Conservation (phyloP, 2,113 vertebrate genomes). For the Gavia stellata region DNA sequence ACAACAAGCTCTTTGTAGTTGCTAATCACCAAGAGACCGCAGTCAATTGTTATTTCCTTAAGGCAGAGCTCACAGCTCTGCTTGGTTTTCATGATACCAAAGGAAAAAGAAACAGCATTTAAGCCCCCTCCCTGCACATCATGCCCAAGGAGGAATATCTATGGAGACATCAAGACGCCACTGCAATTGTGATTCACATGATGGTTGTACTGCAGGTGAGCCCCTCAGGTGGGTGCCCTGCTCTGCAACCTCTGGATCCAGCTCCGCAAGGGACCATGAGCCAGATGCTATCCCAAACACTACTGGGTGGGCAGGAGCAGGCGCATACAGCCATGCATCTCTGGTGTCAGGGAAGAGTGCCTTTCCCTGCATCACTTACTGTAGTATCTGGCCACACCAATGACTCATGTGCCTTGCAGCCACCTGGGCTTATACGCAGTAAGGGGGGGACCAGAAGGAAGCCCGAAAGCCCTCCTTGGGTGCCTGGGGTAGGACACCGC, state of each 20-base stretch:
- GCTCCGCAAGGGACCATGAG: neutral
- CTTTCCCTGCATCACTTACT: neutral
- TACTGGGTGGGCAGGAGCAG: neutral
- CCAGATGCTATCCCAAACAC: neutral
- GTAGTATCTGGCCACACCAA: neutral
- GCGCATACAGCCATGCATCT: fast-evolving
- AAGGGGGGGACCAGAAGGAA: neutral
- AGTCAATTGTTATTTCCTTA: neutral
- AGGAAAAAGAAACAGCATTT: neutral
- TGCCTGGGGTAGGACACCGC: neutral
- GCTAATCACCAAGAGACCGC: too few species aligned
- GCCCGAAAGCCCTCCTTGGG: neutral
- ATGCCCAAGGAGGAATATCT: neutral
- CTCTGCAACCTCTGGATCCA: neutral
- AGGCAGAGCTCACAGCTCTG: neutral
- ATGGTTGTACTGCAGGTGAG: too few species aligned
- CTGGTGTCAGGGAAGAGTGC: neutral
- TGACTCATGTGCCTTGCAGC: fast-evolving
- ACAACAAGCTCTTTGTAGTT: neutral
- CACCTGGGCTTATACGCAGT: neutral
- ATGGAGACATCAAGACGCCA: fast-evolving
- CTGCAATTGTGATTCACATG: neutral
- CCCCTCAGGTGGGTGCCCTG: neutral
- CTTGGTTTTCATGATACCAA: neutral
- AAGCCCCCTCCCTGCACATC: neutral